phyloP scores from a whole-genome alignment of 2,797 vertebrate species.

The Sebastes itinus region DNA sequence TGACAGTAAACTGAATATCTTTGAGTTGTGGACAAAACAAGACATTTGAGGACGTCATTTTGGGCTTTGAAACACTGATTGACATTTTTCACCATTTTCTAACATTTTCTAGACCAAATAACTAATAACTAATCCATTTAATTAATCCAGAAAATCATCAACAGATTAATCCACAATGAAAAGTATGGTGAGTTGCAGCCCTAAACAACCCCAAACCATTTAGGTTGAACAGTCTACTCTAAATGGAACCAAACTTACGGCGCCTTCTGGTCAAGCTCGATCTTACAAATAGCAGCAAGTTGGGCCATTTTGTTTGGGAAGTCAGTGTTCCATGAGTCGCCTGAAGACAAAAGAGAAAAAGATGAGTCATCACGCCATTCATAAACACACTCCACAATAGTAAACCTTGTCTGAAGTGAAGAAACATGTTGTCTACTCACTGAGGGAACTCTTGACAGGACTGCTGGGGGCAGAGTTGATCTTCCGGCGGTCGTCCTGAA shows the following conservation, averaged over 20 bases:
- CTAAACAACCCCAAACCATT: background rate
- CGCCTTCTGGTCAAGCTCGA: slow-evolving; percentile 88
- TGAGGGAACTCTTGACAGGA: slow-evolving; percentile 81
- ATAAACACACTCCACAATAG: background rate
- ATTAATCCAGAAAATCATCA: too few relatives aligned
- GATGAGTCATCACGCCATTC: background rate
- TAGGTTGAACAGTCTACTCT: background rate
- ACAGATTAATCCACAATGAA: too few relatives aligned
- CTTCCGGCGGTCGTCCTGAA: slow-evolving; percentile 91
- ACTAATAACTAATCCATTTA: too few relatives aligned
- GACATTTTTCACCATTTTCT: too few relatives aligned
- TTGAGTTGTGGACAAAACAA: too few relatives aligned
- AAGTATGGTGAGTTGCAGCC: too few relatives aligned
- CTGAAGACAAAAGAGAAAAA: slow-evolving; percentile 31
- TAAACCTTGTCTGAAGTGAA: accelerated
- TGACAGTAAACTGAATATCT: too few relatives aligned
- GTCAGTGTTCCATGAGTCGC: slow-evolving; percentile 34
- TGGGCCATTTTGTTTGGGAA: slow-evolving; percentile 88
- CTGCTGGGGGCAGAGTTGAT: slow-evolving; percentile 94
- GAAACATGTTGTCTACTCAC: slow-evolving; percentile 64
- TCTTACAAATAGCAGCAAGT: slow-evolving; percentile 88
- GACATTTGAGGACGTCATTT: too few relatives aligned
- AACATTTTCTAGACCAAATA: too few relatives aligned
- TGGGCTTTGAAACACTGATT: too few relatives aligned
- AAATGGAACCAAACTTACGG: slow-evolving; percentile 75